Evolutionary conservation across 1,140 invertebrate species (phyloP), one percentile per base, ranked within the genome.

Genomic region (Drosophila guanche): DNA sequence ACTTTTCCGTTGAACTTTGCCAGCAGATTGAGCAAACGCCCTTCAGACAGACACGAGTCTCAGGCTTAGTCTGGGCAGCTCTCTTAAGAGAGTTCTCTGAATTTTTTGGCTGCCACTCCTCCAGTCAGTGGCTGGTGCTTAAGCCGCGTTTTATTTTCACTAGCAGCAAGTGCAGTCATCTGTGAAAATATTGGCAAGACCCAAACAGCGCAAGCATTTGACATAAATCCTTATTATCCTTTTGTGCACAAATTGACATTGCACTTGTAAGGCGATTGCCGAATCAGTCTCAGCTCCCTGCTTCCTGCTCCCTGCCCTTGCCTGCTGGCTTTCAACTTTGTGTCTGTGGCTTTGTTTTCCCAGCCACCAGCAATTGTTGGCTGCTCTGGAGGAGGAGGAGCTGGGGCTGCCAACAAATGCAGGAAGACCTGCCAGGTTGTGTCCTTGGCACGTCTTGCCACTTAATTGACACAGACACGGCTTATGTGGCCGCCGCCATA

Each of bases 191-290:
- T 80, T 80, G 77, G 77, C 77, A 76, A 80, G 80, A 80, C 66
- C 76, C 77, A 81, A 83, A 80, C 72, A 80, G 59, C 77, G 53
- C 77, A 55, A 81, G 79, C 73, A 74, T 81, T 83, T 83, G 79
- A 84, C 79, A 83, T 77, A 83, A 83, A 83, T 83, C 79, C 79
- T 83, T 83, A 83, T 83, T 83, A 83, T 83, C 79, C 79, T 62
- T 74, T 77, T 83, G 74, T 77, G 79, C 75, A 83, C 79, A 83
- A 83, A 83, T 83, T 83, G 79, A 83, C 79, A 83, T 75, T 83
- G 79, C 79, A 83, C 79, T 83, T 83, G 79, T 83, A 83, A 83
- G 74, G 61, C 74, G 79, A 81, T 81, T 81, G 78, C 68, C 62
- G 74, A 77, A 69, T 69, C 78, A 45, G 70, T 74, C 53, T 57